Percentiles rank a stretch among this genome's conserved stretches.
Evolutionary conservation across 2,113 vertebrate species (phyloP).

Genomic region (Prunella himalayana): DNA sequence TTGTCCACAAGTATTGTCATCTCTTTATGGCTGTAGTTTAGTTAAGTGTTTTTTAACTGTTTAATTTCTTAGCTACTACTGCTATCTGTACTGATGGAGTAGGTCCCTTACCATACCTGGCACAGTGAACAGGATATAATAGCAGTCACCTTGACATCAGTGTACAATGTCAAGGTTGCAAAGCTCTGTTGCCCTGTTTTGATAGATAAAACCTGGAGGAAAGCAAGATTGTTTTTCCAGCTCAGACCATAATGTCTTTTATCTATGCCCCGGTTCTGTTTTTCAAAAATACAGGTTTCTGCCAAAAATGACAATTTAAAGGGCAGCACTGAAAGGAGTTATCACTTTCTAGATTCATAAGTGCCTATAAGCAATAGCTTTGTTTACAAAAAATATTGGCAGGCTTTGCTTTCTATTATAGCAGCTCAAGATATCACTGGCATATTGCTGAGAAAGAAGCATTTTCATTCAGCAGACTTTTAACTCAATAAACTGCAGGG

Average conservation of each 20-base stretch:
- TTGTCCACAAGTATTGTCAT: fast-evolving
- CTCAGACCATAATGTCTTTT: fast-evolving
- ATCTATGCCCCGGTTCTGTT: neutral
- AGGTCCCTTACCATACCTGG: neutral
- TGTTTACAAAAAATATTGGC: neutral
- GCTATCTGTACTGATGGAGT: neutral
- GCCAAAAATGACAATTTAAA: neutral
- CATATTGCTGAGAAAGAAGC: neutral
- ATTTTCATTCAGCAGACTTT: neutral
- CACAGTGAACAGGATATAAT: neutral
- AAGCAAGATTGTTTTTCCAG: neutral
- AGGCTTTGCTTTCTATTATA: neutral
- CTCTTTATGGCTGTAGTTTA: neutral
- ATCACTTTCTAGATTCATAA: neutral
- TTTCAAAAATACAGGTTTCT: neutral
- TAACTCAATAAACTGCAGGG: neutral
- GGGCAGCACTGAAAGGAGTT: neutral
- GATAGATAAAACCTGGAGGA: neutral
- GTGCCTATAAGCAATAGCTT: neutral
- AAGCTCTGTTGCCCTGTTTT: neutral
- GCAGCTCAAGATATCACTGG: neutral
- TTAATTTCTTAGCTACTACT: neutral
- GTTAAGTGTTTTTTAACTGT: neutral
- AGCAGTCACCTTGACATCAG: neutral
- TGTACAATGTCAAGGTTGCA: neutral